Evolutionary conservation across 2,113 vertebrate genomes (phyloP), one percentile per base, ranked within the genome.

Genomic region (Campylomormyrus tamandua): DNA sequence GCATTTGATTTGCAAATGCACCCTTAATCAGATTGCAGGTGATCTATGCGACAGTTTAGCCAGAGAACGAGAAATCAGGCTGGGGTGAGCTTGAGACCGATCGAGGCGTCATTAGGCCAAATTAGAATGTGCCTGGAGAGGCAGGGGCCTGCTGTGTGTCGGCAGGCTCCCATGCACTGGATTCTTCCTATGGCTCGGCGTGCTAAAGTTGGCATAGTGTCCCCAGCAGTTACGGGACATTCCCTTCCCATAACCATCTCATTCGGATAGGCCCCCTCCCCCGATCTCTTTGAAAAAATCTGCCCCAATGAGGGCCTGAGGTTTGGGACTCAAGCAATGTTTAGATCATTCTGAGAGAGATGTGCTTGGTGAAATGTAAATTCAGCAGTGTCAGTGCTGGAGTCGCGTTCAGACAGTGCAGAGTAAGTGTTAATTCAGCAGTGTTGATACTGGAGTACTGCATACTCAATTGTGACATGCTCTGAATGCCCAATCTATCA

Each of bases 1-100:
- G 35, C 87, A 24, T 66, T 42, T 62, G 56, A 88, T 62, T 88
- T 46, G 49, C 53, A 88, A 88, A 88, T 88, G 87, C 87, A 88
- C 31, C 39, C 87, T 15, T 88, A 56, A 83, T 83, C 49, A 89
- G 49, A 80, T 89, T 42, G 50, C 19, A 46, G 66, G 88, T 89
- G 31, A 89, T 80, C 3, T 83, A 89, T 80, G 70, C 7, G 48
- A 42, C 70, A 27, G 24, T 66, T 80, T 89, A 53, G 88, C 62
- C n/a, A 1, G n/a, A 9, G 45, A 70, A 24, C 6, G 70, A 83
- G 70, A 5, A 19, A 24, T 27, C 3, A 1, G 35, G 48, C 66
- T 19, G 17, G 27, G 48, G 31, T 89, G 49, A 53, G 62, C 31
- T 50, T 19, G 42, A n/a, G 45, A 35, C 87, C 3, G 39, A 62